These are phyloP conservation scores for Tetrao urogallus DNA, from an alignment of 2,113 vertebrate species.

Conservation along the genomic window DNA sequence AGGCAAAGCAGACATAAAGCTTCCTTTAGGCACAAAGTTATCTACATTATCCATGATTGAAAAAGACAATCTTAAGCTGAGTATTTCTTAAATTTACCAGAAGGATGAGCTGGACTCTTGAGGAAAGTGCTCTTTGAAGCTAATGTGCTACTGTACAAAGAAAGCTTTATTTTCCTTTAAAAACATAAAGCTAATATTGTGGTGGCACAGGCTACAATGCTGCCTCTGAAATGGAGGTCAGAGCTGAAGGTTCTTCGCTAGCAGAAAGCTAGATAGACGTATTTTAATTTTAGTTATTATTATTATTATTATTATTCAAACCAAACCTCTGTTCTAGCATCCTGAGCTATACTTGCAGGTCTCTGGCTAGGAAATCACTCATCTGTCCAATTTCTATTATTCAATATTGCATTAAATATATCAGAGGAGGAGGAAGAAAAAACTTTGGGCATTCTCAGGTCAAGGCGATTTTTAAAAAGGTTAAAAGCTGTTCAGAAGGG, in stretches of 20 bases:
- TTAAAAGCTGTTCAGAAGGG: constrained; percentile 88
- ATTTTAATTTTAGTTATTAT: constrained; percentile 63
- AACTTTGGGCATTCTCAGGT: constrained; percentile 82
- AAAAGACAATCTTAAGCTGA: constrained; percentile 78
- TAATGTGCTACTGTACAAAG: constrained; percentile 79
- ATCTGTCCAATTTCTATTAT: constrained; percentile 76
- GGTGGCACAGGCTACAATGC: constrained; percentile 70
- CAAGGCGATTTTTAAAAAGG: constrained; percentile 84
- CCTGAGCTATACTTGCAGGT: background rate
- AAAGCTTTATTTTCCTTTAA: constrained; percentile 66
- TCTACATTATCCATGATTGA: constrained; percentile 72
- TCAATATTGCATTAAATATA: constrained; percentile 77
- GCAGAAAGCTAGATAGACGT: constrained; percentile 56
- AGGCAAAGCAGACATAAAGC: constrained; percentile 57
- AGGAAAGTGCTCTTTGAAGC: constrained; percentile 83
- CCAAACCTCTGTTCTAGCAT: constrained; percentile 56
- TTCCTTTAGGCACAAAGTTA: constrained; percentile 72
- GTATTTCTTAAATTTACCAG: constrained; percentile 82
- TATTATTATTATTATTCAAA: constrained; percentile 60
- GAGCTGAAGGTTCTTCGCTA: constrained; percentile 79
- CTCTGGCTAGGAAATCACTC: constrained; percentile 55
- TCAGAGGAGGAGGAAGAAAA: constrained; percentile 60
- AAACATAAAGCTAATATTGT: constrained; percentile 76
- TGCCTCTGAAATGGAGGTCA: constrained; percentile 78
- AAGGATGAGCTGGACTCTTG: constrained; percentile 81